Percentiles rank a stretch among this genome's conserved stretches.
These are phyloP conservation scores for Agelas oroides DNA, from an alignment of 37 sponge, comb jelly and placozoan species.

Conservation along the genomic window DNA sequence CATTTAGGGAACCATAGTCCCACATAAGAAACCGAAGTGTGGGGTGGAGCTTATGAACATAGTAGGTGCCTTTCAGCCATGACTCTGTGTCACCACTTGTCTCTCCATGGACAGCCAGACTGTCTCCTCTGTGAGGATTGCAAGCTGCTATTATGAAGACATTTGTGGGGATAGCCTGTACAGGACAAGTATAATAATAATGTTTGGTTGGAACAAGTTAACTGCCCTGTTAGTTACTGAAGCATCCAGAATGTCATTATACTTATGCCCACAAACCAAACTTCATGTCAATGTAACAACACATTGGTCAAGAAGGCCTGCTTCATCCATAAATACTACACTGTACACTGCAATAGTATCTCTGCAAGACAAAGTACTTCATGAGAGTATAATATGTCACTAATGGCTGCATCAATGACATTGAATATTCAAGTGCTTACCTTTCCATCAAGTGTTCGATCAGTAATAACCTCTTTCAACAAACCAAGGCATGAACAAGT, in stretches of 20 bases:
- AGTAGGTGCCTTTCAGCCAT: conserved; percentile 69
- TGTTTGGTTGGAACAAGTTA: conserved; percentile 75
- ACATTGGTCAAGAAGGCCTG: too few species aligned
- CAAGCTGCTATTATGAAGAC: conserved; percentile 81
- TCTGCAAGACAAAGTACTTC: too few species aligned
- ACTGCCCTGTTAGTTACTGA: conserved; percentile 89
- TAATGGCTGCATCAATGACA: not conserved
- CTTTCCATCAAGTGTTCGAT: conserved; percentile 8
- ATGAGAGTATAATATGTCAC: too few species aligned
- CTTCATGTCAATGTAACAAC: too few species aligned
- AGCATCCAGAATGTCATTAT: conserved; percentile 90
- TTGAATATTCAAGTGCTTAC: conserved; percentile 4
- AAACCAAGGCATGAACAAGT: conserved; percentile 82
- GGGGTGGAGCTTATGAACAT: conserved; percentile 79
- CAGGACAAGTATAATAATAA: not conserved
- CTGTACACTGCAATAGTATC: too few species aligned
- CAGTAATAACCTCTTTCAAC: conserved; percentile 76
- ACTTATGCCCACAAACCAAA: conserved; percentile 72
- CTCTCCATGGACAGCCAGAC: conserved; percentile 25
- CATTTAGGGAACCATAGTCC: conserved; percentile 80
- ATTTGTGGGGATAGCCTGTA: conserved; percentile 62
- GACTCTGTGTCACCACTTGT: not conserved
- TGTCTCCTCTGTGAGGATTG: conserved; percentile 83
- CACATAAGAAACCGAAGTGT: conserved; percentile 65
- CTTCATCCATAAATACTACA: too few species aligned